Evolutionary conservation across 2,113 vertebrate genomes (phyloP).

Genomic region (Mixornis gularis): DNA sequence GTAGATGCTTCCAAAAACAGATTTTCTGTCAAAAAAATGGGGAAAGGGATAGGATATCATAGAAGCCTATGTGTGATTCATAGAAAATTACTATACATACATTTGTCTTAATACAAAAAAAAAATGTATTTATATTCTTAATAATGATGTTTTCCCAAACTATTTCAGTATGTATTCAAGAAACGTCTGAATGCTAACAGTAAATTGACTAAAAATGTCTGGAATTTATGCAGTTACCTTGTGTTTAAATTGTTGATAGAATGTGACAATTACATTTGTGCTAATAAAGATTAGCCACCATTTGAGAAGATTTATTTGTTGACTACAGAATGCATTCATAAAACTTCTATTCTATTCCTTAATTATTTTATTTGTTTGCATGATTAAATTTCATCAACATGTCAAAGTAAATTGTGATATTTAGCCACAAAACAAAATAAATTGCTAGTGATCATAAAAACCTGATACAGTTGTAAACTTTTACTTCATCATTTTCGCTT

Average conservation of each 20-base stretch:
- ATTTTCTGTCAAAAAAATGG: not conserved
- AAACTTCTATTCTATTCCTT: not conserved
- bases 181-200: not conserved
- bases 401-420: not conserved
- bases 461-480: not conserved
- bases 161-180: not conserved
- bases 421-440: not conserved
- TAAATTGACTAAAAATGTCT: not conserved
- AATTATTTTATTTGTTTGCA: not conserved
- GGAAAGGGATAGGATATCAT: not conserved
- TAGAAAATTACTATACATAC: not conserved
- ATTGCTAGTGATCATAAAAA: not conserved
- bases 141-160: not conserved
- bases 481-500: not conserved
- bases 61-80: not conserved
- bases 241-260: not conserved
- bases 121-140: not conserved
- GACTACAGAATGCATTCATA: not conserved
- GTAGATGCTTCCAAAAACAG: not conserved
- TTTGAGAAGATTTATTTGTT: slow-evolving; percentile 1
- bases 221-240: not conserved
- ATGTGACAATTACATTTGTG: not conserved
- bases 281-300: not conserved
- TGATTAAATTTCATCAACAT: not conserved
- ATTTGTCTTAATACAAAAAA: not conserved